phyloP scores from a whole-genome alignment of 2,797 vertebrate genomes.

The Erethizon dorsatum region DNA sequence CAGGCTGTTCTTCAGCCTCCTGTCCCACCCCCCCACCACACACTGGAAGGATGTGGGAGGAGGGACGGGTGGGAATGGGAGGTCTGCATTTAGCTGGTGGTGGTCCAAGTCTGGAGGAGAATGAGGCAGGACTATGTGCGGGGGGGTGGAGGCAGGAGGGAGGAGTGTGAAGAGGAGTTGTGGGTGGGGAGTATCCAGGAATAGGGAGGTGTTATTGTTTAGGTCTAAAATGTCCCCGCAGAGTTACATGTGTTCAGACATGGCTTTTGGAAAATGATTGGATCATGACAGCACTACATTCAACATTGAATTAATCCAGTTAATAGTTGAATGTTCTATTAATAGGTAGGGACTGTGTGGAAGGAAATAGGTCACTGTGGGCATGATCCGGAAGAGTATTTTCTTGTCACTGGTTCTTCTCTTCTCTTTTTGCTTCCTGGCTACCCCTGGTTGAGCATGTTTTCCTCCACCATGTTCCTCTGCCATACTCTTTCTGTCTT shows the following conservation, averaged over 20 bases:
- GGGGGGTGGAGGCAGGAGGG: conserved; percentile 92
- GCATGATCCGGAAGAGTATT: not conserved
- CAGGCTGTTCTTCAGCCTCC: conserved; percentile 84
- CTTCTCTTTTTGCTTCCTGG: not conserved
- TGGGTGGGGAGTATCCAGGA: conserved; percentile 93
- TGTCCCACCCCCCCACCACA: conserved; percentile 91
- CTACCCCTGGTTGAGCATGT: not conserved
- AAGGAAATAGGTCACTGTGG: not conserved
- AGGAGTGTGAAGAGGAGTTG: conserved; percentile 92
- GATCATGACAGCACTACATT: not conserved
- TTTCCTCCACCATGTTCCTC: not conserved
- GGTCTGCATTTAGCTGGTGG: conserved; percentile 95
- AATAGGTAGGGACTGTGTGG: not conserved
- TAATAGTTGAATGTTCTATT: not conserved
- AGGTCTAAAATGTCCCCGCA: not conserved
- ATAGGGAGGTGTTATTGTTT: conserved; percentile 87
- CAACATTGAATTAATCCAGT: not conserved
- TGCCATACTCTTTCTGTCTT: not conserved
- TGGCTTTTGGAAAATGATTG: not conserved
- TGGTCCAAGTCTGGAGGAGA: conserved; percentile 93
- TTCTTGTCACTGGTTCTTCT: not conserved
- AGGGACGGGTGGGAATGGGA: conserved; percentile 92
- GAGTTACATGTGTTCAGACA: not conserved
- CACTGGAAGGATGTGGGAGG: conserved; percentile 94
- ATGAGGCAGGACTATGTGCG: conserved; percentile 92